These are phyloP conservation scores for Luidia sarsii DNA, from an alignment of 53 echinoderm and acorn worm genomes.

Conservation along the genomic window DNA sequence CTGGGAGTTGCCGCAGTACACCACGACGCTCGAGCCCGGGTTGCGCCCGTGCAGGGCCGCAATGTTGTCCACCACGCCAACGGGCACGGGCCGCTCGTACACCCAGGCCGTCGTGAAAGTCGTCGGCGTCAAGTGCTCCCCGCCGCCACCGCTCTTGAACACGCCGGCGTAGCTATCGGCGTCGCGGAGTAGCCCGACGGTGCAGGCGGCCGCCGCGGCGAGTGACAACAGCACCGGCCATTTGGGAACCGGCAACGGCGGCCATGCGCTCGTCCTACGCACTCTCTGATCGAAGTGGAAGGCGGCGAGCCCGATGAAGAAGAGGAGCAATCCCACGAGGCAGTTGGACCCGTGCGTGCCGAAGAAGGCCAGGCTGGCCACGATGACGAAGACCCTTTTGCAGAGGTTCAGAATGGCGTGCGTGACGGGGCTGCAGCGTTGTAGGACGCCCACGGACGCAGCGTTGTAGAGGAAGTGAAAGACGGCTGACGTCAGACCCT, in stretches of 20 bases:
- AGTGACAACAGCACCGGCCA: neutral
- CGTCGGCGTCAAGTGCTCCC: too few species aligned
- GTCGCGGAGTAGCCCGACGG: neutral
- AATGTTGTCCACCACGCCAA: neutral
- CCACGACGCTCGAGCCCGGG: neutral
- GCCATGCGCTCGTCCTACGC: neutral
- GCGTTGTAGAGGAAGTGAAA: constrained; percentile 14
- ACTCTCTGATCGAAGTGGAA: neutral
- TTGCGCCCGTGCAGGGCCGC: neutral
- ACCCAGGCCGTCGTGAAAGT: neutral
- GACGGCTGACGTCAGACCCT: neutral
- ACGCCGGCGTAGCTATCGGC: neutral
- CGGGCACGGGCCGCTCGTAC: neutral
- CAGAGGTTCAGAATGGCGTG: constrained; percentile 24
- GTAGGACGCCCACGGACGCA: constrained; percentile 9
- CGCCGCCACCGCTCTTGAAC: neutral
- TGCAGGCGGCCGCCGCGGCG: neutral
- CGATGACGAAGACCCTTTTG: neutral
- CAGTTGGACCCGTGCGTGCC: neutral
- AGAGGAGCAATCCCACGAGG: neutral
- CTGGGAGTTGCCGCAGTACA: constrained; percentile 10
- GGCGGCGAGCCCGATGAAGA: neutral
- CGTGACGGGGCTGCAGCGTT: neutral
- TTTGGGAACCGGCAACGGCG: too few species aligned
- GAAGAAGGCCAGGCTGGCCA: neutral